A percentile compares a stretch with the other conserved stretches of the same genome.
Evolutionary conservation across 2,797 vertebrate species (phyloP).

Genomic region (Pogonophryne albipinna): DNA sequence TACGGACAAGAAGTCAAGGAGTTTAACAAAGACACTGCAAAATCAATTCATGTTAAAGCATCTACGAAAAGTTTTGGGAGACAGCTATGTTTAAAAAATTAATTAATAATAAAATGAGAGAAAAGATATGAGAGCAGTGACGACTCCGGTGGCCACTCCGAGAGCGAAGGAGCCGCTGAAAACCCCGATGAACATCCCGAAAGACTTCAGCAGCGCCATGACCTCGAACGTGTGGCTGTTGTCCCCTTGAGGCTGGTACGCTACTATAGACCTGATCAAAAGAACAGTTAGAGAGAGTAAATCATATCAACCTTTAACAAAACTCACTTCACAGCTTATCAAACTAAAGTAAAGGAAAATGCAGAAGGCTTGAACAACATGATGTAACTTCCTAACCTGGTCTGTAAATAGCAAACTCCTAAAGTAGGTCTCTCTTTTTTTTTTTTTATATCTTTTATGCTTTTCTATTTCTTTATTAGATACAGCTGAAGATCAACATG

Average conservation of each 20-base stretch:
- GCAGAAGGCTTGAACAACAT: neutral
- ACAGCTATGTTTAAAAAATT: neutral
- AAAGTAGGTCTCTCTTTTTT: neutral
- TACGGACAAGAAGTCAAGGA: conserved; percentile 78
- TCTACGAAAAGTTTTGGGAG: neutral
- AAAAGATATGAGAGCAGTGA: conserved; percentile 98
- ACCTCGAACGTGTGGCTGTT: conserved; percentile 97
- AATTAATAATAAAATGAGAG: neutral
- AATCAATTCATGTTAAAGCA: neutral
- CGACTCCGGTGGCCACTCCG: conserved; percentile 93
- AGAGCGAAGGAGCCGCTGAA: conserved; percentile 98
- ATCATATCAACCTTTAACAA: neutral
- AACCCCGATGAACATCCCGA: conserved; percentile 95
- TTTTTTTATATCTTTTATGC: too few species aligned
- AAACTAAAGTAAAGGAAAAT: conserved; percentile 1
- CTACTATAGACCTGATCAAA: conserved; percentile 92
- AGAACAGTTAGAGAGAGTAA: neutral
- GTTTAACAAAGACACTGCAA: neutral
- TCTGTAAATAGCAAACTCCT: neutral
- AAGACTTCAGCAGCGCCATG: conserved; percentile 94
- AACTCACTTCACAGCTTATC: neutral
- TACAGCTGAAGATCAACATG: too few species aligned
- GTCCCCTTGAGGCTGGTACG: conserved; percentile 94
- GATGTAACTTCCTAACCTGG: neutral
- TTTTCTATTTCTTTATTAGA: too few species aligned